These are phyloP conservation scores for Dipodomys ordii DNA, from an alignment of 2,113 vertebrate genomes.

Conservation along the genomic window DNA sequence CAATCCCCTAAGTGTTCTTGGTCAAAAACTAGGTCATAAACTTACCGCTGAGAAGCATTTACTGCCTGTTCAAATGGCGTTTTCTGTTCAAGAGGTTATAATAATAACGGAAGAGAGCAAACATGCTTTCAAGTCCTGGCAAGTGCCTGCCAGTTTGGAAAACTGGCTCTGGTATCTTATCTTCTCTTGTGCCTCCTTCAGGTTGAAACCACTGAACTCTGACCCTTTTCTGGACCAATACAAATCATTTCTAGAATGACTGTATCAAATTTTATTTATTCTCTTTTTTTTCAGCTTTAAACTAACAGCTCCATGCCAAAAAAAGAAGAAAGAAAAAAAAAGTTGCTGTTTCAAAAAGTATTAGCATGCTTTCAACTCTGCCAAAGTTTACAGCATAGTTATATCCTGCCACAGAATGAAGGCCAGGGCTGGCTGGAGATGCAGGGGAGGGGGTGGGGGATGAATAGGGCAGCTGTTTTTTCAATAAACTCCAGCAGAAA, in stretches of 20 bases:
- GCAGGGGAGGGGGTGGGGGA: not conserved
- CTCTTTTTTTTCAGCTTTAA: conserved; percentile 61
- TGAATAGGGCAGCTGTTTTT: conserved; percentile 61
- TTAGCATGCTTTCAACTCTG: conserved; percentile 66
- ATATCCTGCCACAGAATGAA: conserved; percentile 65
- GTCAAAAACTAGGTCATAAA: conserved; percentile 83
- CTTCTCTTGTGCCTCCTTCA: conserved; percentile 53
- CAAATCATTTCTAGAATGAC: conserved; percentile 69
- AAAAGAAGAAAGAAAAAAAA: conserved; percentile 10
- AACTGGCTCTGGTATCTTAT: conserved; percentile 41
- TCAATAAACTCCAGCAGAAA: conserved; percentile 75
- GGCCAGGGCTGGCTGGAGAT: not conserved
- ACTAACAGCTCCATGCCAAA: conserved; percentile 58
- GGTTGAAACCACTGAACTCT: conserved; percentile 61
- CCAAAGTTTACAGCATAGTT: conserved; percentile 81
- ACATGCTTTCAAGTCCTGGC: conserved; percentile 54
- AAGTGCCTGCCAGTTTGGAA: conserved; percentile 38
- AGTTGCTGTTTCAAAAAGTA: conserved; percentile 73
- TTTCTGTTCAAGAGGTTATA: conserved; percentile 83
- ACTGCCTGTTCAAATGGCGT: conserved; percentile 65
- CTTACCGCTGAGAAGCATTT: conserved; percentile 72
- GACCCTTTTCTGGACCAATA: conserved; percentile 73
- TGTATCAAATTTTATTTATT: conserved; percentile 54
- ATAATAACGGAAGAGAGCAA: conserved; percentile 78
- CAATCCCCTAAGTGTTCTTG: conserved; percentile 55